Evolutionary conservation across 1,140 invertebrate species (phyloP).

Genomic region (Dreissena polymorpha): DNA sequence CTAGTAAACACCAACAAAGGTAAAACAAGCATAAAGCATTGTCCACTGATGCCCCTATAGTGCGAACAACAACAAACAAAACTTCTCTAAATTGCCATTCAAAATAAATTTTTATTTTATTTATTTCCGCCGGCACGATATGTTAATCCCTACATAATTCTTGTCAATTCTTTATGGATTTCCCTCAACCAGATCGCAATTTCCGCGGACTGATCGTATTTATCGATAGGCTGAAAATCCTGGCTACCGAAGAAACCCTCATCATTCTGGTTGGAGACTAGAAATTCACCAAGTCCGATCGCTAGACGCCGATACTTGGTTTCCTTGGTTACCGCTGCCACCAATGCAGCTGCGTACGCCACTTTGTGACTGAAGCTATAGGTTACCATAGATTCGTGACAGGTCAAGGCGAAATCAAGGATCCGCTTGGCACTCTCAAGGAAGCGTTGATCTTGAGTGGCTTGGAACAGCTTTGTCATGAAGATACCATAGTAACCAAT

Average conservation of each 20-base stretch:
- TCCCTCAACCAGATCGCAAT: conserved; percentile 60
- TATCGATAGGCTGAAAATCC: conserved; percentile 43
- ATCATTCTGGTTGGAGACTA: conserved; percentile 50
- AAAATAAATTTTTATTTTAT: no score
- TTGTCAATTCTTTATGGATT: conserved; percentile 39
- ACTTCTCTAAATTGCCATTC: no score
- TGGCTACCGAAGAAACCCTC: conserved; percentile 52
- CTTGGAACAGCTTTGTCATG: conserved; percentile 55
- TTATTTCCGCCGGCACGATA: neutral
- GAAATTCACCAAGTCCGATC: conserved; percentile 52
- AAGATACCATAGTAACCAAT: conserved; percentile 62
- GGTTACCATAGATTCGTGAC: conserved; percentile 56
- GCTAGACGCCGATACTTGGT: conserved; percentile 55
- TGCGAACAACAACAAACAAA: no score
- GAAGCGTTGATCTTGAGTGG: conserved; percentile 48
- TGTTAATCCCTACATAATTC: neutral
- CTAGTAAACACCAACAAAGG: no score
- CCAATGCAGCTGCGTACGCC: conserved; percentile 55
- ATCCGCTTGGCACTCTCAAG: conserved; percentile 48
- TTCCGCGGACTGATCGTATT: conserved; percentile 61
- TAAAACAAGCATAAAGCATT: no score
- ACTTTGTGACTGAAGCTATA: conserved; percentile 63
- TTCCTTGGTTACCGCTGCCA: conserved; percentile 57
- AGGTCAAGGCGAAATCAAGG: conserved; percentile 59
- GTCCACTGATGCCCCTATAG: no score